Conservation (phyloP, 2,797 vertebrate genomes). For the Propithecus perrieri region DNA sequence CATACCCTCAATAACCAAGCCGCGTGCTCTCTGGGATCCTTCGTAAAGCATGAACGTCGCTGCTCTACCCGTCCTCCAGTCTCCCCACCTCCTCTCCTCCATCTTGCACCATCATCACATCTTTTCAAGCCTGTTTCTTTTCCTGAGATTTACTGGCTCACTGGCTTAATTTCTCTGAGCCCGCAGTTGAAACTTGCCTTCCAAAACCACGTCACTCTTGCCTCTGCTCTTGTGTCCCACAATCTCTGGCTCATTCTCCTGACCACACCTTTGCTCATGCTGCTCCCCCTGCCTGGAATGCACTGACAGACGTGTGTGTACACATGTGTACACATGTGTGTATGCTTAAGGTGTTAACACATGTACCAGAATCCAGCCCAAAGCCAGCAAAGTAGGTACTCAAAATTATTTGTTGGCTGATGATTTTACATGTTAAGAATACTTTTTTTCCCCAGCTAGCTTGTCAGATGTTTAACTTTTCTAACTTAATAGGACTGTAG, state of each 20-base stretch:
- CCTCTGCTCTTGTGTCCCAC: too few relatives aligned
- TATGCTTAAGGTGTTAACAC: not conserved
- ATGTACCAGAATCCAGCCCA: not conserved
- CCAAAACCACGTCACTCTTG: not conserved
- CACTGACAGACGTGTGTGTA: not conserved
- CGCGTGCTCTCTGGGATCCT: not conserved
- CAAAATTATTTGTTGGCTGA: too few relatives aligned
- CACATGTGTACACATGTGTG: not conserved
- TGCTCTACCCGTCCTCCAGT: not conserved
- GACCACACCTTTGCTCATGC: not conserved
- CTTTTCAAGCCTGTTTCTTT: not conserved
- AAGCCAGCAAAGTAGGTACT: not conserved
- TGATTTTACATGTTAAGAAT: not conserved
- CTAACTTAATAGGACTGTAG: not conserved
- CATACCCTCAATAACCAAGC: not conserved
- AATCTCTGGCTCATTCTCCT: not conserved
- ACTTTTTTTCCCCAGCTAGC: not conserved
- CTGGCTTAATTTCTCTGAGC: not conserved
- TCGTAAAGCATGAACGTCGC: not conserved
- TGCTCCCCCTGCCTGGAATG: not conserved
- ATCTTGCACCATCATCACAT: not conserved
- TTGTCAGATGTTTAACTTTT: conserved; percentile 36
- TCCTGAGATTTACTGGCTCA: not conserved
- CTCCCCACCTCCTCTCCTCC: not conserved
- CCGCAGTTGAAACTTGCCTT: not conserved